Evolutionary conservation across 2,888 invertebrate species (phyloP), one percentile per base, ranked within the genome.

Genomic region (Esperia sulphurella): DNA sequence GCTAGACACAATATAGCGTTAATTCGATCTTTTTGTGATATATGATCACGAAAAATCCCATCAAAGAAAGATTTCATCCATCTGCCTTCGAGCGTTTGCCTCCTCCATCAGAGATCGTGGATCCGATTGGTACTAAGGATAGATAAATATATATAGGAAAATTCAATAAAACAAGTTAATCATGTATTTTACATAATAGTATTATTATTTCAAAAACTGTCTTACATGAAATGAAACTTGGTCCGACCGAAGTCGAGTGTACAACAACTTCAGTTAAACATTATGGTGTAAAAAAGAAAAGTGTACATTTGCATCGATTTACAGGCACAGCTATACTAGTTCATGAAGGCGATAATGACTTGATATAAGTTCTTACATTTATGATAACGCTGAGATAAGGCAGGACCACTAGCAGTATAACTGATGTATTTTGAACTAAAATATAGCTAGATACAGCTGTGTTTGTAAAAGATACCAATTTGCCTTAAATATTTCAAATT

Each of bases 121-220:
- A 21, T 21, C 2, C 2, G 21, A 21, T 21, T 21, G 3, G 2
- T 21, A 33, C 33, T 8, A 33, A 10, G 10, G 33, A 33, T 33
- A 33, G 33, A 33, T 2, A 21, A 5, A 37, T 8, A 37, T 8
- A 10, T 31, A 7, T 31, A 8, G 31, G 21, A n/a, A 9, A 8
- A 14, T 3, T 9, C 8, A 77, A 73, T 75, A 55, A 85, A 84
- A 85, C 71, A 61, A 73, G 45, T 44, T 9, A 35, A 37, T 58
- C 51, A 60, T 75, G 66, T 83, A 80, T 80, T 85, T 84, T 84
- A 88, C 85, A 83, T 84, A 76, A 71, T 83, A 71, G 21, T 80
- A 75, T 77, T 82, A 85, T 83, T 80, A 77, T 77, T 79, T 77
- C 65, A 75, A 76, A 85, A 83, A 80, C 78, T 83, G 82, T 73